These are phyloP conservation scores for Molorchus minor DNA, from an alignment of 2,888 invertebrate species.

Conservation along the genomic window DNA sequence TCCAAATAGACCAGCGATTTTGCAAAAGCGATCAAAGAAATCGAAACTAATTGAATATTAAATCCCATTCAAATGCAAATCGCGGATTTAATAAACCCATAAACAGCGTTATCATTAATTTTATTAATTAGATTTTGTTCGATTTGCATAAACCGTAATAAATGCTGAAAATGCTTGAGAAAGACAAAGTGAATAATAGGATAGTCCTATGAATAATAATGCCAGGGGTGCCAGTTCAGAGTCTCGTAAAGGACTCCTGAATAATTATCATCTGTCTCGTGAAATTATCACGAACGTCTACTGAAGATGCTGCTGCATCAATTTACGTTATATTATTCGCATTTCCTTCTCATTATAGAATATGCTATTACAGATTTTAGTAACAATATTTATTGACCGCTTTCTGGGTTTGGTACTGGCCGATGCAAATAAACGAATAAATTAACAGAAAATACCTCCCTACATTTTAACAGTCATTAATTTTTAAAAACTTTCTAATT, in stretches of 20 bases:
- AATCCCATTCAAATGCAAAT: conserved; percentile 12
- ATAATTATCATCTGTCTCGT: conserved; percentile 11
- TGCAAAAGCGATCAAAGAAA: conserved; percentile 1
- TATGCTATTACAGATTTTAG: too few relatives aligned
- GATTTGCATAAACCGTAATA: conserved; percentile 12
- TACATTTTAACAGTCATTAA: too few relatives aligned
- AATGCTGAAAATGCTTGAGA: conserved; percentile 6
- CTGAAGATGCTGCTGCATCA: neutral
- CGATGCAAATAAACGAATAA: too few relatives aligned
- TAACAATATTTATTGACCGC: too few relatives aligned
- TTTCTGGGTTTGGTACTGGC: too few relatives aligned
- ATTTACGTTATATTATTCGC: too few relatives aligned
- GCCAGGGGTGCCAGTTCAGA: neutral
- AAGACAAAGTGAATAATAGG: conserved; percentile 11
- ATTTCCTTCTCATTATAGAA: too few relatives aligned
- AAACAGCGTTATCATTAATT: conserved; percentile 13
- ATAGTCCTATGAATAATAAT: conserved; percentile 17
- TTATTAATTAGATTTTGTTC: conserved; percentile 10
- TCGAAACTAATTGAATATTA: conserved; percentile 6
- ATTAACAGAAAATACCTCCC: too few relatives aligned
- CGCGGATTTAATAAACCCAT: conserved; percentile 9
- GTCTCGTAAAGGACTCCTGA: conserved; percentile 13
- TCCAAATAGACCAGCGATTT: conserved; percentile 1
- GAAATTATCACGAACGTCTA: neutral
- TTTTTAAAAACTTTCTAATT: too few relatives aligned